Conservation (phyloP, 2,113 vertebrate genomes). For the Hiodon tergisus region DNA sequence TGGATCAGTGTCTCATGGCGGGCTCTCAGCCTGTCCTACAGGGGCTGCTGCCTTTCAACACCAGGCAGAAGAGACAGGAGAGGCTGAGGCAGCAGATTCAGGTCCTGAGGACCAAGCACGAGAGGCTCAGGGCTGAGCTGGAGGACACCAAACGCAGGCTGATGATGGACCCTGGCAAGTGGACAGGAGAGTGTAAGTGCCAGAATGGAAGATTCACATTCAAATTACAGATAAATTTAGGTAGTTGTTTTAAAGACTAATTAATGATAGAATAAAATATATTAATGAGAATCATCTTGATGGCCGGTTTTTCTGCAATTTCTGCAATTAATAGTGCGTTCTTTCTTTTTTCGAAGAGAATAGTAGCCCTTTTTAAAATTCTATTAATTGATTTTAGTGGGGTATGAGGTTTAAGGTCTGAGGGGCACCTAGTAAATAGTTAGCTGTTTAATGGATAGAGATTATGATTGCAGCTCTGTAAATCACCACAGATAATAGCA, state of each 20-base stretch:
- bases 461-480: too few relatives aligned
- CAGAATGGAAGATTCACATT: neutral
- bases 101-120: slow-evolving; percentile 69
- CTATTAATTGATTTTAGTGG: too few relatives aligned
- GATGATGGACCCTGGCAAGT: slow-evolving; percentile 77
- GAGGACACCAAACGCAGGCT: slow-evolving; percentile 76
- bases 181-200: slow-evolving; percentile 85
- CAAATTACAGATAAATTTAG: slow-evolving; percentile 4
- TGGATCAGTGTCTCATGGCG: slow-evolving; percentile 33
- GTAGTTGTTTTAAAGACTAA: neutral
- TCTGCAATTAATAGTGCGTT: too few relatives aligned
- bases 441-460: too few relatives aligned
- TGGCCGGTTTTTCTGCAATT: too few relatives aligned
- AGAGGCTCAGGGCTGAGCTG: slow-evolving; percentile 70
- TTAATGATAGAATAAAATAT: neutral
- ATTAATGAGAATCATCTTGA: too few relatives aligned
- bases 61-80: slow-evolving; percentile 73
- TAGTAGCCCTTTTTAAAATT: too few relatives aligned
- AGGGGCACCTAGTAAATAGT: too few relatives aligned
- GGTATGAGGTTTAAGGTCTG: too few relatives aligned
- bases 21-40: slow-evolving; percentile 53
- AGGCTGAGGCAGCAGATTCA: slow-evolving; percentile 74
- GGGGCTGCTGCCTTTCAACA: slow-evolving; percentile 71
- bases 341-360: too few relatives aligned
- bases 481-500: too few relatives aligned